Evolutionary conservation across 2,797 vertebrate species (phyloP).

Genomic region (Sebastes umbrosus): DNA sequence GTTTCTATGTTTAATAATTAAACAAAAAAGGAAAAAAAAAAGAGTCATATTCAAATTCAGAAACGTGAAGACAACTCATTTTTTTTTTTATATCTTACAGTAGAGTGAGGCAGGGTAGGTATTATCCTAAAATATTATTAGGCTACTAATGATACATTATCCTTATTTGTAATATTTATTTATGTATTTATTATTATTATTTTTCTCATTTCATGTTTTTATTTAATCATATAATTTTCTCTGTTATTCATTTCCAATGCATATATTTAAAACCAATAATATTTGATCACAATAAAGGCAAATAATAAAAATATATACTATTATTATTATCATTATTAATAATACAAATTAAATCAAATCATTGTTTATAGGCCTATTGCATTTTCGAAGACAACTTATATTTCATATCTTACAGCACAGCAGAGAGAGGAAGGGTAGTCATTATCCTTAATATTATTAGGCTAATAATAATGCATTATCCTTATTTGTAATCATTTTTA

Average conservation of each 20-base stretch:
- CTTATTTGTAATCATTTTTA: too few species aligned
- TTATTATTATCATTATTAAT: background rate
- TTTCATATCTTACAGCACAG: background rate
- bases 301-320: too few species aligned
- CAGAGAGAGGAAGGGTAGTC: background rate
- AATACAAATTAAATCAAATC: background rate
- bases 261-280: too few species aligned
- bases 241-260: too few species aligned
- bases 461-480: background rate
- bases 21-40: background rate
- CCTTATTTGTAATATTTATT: too few species aligned
- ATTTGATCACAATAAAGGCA: too few species aligned
- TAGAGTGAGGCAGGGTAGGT: rapidly evolving
- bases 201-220: too few species aligned
- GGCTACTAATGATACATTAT: background rate
- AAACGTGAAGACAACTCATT: background rate
- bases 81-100: background rate
- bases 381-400: too few species aligned
- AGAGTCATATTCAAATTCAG: background rate
- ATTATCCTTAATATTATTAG: background rate
- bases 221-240: too few species aligned
- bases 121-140: background rate
- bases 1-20: too few species aligned
- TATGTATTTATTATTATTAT: too few species aligned
- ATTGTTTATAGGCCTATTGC: too few species aligned